A percentile compares a stretch with the other conserved stretches of the same genome.
Evolutionary conservation across 1,140 invertebrate genomes (phyloP).

Genomic region (Bombus balteatus): DNA sequence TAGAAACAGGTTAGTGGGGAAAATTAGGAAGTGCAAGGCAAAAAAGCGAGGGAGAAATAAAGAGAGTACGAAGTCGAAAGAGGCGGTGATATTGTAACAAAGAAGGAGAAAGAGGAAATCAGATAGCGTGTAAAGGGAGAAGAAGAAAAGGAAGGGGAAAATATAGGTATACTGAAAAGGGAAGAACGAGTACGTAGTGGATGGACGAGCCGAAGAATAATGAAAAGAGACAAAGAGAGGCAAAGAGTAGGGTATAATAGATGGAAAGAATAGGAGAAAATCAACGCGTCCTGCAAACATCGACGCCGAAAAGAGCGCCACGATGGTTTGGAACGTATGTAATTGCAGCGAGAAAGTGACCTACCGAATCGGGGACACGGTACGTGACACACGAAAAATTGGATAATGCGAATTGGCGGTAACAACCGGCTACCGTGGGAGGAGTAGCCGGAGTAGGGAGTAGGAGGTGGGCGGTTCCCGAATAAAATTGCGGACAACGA

Average conservation of each 20-base stretch:
- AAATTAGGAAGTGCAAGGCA: slow-evolving; percentile 6
- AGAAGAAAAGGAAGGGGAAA: neutral
- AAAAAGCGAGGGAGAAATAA: neutral
- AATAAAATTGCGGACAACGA: slow-evolving; percentile 48
- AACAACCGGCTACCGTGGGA: slow-evolving; percentile 17
- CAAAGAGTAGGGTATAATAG: neutral
- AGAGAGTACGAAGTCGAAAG: neutral
- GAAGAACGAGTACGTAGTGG: neutral
- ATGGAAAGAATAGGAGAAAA: slow-evolving; percentile 6
- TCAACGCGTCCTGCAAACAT: slow-evolving; percentile 43
- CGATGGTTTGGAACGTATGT: slow-evolving; percentile 13
- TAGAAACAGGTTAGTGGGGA: neutral
- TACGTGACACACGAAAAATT: slow-evolving; percentile 56
- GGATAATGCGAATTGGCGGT: slow-evolving; percentile 56
- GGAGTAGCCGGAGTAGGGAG: neutral
- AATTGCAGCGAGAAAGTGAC: slow-evolving; percentile 54
- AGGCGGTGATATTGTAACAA: neutral
- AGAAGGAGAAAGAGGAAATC: neutral
- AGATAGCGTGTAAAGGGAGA: neutral
- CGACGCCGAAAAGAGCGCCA: slow-evolving; percentile 16
- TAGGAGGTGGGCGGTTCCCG: neutral
- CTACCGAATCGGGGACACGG: slow-evolving; percentile 47
- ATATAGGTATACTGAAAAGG: neutral
- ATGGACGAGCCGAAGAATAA: neutral
- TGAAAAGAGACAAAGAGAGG: neutral